Conservation (phyloP, 2,888 invertebrate genomes). For the Leptodirus hochenwartii region DNA sequence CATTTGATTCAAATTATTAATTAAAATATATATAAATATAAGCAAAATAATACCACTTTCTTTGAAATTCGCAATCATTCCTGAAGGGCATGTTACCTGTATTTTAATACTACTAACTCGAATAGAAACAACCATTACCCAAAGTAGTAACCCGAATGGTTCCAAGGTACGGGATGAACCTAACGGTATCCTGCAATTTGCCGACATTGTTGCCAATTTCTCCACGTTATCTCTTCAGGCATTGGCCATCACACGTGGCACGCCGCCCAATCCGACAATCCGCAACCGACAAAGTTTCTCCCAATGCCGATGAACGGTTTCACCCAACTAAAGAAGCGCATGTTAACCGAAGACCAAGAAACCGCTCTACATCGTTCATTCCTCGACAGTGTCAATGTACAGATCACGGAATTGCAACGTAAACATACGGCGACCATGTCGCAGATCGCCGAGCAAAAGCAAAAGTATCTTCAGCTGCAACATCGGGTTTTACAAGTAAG, state of each 20-base stretch:
- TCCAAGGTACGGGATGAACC: too few species aligned
- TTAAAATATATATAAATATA: too few species aligned
- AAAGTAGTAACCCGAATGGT: too few species aligned
- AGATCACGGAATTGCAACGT: slow-evolving; percentile 59
- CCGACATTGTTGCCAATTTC: too few species aligned
- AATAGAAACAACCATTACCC: too few species aligned
- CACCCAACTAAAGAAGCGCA: slow-evolving; percentile 56
- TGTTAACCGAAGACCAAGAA: slow-evolving; percentile 70
- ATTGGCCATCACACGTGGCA: slow-evolving; percentile 88
- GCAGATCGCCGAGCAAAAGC: slow-evolving; percentile 62
- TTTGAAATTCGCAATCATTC: too few species aligned
- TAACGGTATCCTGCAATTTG: too few species aligned
- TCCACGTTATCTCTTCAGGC: too few species aligned
- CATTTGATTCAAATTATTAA: too few species aligned
- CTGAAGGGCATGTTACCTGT: too few species aligned
- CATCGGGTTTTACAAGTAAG: slow-evolving; percentile 66
- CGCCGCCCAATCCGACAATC: slow-evolving; percentile 91
- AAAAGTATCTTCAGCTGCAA: slow-evolving; percentile 61
- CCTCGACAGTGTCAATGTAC: slow-evolving; percentile 45
- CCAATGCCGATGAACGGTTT: slow-evolving; percentile 93
- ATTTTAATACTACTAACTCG: too few species aligned
- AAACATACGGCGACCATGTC: slow-evolving; percentile 67
- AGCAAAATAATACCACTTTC: too few species aligned
- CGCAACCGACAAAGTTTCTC: slow-evolving; percentile 73
- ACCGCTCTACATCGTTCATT: slow-evolving; percentile 67